phyloP scores from a whole-genome alignment of 2,113 vertebrate species.

The Ammodytes dubius region DNA sequence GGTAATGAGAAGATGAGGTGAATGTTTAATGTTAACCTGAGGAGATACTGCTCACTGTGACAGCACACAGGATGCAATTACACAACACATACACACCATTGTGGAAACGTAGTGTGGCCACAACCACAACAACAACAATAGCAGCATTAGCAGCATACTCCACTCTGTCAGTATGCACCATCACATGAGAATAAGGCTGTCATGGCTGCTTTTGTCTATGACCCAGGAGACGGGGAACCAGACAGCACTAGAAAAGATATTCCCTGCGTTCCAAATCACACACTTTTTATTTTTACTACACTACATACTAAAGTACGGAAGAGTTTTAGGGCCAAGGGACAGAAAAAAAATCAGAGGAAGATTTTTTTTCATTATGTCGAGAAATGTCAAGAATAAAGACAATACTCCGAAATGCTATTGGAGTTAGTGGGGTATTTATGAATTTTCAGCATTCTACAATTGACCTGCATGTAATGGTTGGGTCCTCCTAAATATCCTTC shows the following conservation, averaged over 20 bases:
- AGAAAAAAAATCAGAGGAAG: no score
- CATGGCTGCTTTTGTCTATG: background rate
- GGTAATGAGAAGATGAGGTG: constrained; percentile 1
- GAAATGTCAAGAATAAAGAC: no score
- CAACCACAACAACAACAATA: background rate
- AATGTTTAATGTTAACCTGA: constrained; percentile 2
- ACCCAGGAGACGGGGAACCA: constrained; percentile 25
- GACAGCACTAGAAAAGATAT: constrained; percentile 7
- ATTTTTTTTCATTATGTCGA: no score
- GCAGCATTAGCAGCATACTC: background rate
- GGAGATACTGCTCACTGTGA: background rate
- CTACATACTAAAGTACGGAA: no score
- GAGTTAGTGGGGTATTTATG: no score
- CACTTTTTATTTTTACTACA: no score
- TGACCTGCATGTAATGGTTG: no score
- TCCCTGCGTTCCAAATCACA: no score
- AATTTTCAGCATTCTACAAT: no score
- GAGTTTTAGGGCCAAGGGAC: no score
- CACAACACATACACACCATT: background rate
- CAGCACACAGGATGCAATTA: background rate
- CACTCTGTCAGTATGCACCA: constrained; percentile 31
- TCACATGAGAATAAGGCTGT: constrained; percentile 17
- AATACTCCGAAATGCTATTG: no score
- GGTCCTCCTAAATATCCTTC: no score
- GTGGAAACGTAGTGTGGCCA: background rate